Evolutionary conservation across 2,888 invertebrate species (phyloP).

Genomic region (Lamellibrachia satsuma): DNA sequence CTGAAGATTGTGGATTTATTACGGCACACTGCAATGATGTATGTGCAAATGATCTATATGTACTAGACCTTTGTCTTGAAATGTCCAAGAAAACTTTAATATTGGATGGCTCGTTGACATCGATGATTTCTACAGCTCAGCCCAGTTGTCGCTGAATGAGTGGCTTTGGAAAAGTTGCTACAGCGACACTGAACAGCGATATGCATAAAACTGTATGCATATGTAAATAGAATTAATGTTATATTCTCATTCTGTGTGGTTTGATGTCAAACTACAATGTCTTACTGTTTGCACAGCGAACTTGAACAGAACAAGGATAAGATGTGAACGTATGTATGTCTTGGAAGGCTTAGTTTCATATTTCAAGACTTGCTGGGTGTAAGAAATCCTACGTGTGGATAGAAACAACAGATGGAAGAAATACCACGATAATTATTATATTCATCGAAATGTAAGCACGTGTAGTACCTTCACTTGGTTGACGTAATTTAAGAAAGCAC

Average conservation of each 20-base stretch:
- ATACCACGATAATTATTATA: too few relatives aligned
- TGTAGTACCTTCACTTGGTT: neutral
- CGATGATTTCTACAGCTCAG: neutral
- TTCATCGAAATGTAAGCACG: neutral
- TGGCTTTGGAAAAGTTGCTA: neutral
- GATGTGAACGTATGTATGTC: neutral
- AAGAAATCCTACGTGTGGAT: neutral
- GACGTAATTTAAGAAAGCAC: neutral
- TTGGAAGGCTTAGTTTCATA: neutral
- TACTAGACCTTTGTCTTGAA: neutral
- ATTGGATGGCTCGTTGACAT: neutral
- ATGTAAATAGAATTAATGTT: neutral
- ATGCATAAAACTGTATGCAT: constrained; percentile 9
- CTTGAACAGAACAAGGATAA: neutral
- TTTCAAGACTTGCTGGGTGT: neutral
- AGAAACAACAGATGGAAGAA: neutral
- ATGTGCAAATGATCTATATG: too few relatives aligned
- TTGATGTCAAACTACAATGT: neutral
- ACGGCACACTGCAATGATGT: neutral
- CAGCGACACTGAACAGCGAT: neutral
- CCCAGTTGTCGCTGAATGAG: too few relatives aligned
- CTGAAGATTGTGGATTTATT: neutral
- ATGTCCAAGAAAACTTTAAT: neutral
- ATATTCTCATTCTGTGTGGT: neutral
- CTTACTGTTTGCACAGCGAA: neutral